Base-by-base conservation (phyloP, 2,888 invertebrate genomes). In the Tortricodes alternella region DNA sequence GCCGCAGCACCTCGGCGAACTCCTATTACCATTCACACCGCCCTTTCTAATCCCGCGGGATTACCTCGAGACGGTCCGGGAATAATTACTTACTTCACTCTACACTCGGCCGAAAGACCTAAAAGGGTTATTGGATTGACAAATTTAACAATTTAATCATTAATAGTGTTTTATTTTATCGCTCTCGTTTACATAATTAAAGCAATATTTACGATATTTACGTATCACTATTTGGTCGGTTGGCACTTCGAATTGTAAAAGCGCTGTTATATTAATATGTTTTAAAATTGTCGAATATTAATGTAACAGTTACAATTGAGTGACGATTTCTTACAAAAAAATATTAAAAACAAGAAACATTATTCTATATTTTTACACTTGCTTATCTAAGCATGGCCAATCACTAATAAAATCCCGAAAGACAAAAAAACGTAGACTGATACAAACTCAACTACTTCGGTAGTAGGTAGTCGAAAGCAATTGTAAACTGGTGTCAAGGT, bases 21-120 rank as follows among this genome's bases (percentile, higher is more conserved):
- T 83, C 76, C 83, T 86, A 89, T 88, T 89, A 89, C 87, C 85
- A 88, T 89, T 86, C 88, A 83, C 85, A 83, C 82, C 85, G 86
- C 85, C 89, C 89, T 83, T 84, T 80, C 83, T 88, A 90, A 91
- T 90, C 89, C 89, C 76, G 59, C 68, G 60, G 89, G 90, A 89
- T 90, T 90, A 89, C 82, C 86, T 83, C 80, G 76, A 85, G 83
- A 84, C 84, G 80, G 81, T 74, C 80, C 80, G 75, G 76, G 88
- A 90, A 91, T 91, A 90, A 91, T 91, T 89, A 90, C 88, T 85
- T 87, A 83, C 83, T 81, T 78, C 43, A 73, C 76, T 75, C 70
- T 69, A 63, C 66, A 73, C 67, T 74, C 66, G 63, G 52, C 70
- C 76, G 76, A 83, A 83, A 78, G 68, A 66, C 65, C 62, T 48